Evolutionary conservation across 2,797 vertebrate species (phyloP).

Genomic region (Anomalospiza imberbis): DNA sequence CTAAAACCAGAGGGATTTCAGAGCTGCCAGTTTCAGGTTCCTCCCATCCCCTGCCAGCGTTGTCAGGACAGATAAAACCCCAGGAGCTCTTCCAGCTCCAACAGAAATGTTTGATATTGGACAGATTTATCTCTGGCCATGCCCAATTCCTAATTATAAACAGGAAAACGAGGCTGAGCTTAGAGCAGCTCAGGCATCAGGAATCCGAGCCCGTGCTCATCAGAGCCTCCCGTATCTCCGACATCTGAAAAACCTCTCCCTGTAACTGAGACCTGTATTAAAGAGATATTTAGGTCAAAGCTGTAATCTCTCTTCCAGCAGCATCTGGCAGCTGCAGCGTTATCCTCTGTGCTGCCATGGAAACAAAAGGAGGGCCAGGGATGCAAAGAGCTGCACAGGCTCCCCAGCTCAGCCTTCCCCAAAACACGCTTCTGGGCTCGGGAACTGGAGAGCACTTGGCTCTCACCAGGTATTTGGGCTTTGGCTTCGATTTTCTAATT

Average conservation of each 20-base stretch:
- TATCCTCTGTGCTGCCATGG: constrained; percentile 42
- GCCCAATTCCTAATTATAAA: not conserved
- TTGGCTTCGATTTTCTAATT: not conserved
- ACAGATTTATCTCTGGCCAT: not conserved
- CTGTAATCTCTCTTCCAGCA: constrained; percentile 8
- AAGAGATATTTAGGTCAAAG: constrained; percentile 37
- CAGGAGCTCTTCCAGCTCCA: not conserved
- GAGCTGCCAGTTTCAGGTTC: not conserved
- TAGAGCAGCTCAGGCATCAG: not conserved
- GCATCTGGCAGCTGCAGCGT: not conserved
- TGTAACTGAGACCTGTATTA: not conserved
- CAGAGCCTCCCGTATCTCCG: accelerated
- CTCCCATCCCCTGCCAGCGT: not conserved
- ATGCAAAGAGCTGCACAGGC: not conserved
- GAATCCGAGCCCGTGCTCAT: not conserved
- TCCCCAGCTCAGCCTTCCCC: not conserved
- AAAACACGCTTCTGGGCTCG: accelerated
- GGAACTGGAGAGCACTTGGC: not conserved
- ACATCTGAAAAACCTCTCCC: not conserved
- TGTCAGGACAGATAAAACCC: not conserved
- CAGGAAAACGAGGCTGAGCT: not conserved
- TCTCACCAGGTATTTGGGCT: accelerated
- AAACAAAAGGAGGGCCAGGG: constrained; percentile 11
- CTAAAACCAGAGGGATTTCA: not conserved
- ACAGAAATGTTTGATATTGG: not conserved